Conservation (phyloP, 1,140 invertebrate species). For the Tigriopus japonicus region DNA sequence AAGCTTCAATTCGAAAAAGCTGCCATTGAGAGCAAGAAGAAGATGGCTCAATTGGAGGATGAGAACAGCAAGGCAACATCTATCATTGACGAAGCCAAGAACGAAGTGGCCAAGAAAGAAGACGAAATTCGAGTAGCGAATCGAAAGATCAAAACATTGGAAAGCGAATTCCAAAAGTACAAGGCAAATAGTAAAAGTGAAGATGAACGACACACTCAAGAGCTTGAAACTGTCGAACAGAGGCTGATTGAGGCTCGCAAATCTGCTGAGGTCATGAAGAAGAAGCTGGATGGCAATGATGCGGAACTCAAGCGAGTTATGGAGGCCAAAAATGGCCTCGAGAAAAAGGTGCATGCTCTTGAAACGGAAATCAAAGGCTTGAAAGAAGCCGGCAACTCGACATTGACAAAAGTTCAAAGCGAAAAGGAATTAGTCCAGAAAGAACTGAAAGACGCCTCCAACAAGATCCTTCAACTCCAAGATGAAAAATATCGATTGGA, state of each 20-base stretch:
- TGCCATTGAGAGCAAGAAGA: slow-evolving; percentile 12
- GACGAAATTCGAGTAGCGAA: slow-evolving; percentile 2
- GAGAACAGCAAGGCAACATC: slow-evolving; percentile 1
- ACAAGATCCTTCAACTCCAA: background rate
- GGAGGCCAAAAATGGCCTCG: background rate
- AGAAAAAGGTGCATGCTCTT: slow-evolving; percentile 1
- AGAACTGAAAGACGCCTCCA: background rate
- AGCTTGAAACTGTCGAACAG: slow-evolving; percentile 1
- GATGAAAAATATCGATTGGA: background rate
- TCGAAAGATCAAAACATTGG: background rate
- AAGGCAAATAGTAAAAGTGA: slow-evolving; percentile 4
- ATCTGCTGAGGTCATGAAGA: background rate
- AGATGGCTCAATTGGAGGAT: slow-evolving; percentile 8
- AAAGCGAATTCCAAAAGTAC: slow-evolving; percentile 12
- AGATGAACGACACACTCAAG: background rate
- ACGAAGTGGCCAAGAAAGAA: slow-evolving; percentile 11
- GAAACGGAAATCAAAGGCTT: background rate
- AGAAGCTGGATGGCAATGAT: background rate
- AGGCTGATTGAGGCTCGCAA: slow-evolving; percentile 3
- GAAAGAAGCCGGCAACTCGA: background rate
- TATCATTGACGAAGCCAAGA: slow-evolving; percentile 2
- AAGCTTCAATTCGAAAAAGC: slow-evolving; percentile 13
- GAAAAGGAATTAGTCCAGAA: background rate
- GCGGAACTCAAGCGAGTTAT: background rate
- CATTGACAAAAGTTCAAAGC: background rate